Base-by-base conservation (phyloP, 2,888 invertebrate genomes). In the Anodontia alba region DNA sequence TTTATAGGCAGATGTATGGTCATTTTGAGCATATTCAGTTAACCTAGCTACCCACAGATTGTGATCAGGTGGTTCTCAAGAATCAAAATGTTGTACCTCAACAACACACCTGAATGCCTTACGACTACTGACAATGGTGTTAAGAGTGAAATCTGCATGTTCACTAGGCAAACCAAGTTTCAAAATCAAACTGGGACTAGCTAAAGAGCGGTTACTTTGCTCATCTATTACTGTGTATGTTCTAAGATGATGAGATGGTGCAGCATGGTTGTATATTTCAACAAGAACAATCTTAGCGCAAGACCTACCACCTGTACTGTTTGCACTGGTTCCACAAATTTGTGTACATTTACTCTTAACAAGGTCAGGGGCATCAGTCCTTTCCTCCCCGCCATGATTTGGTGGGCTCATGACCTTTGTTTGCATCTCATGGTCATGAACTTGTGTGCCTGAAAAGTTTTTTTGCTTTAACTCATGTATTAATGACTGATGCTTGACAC, bases 121-220 rank as follows among this genome's bases (percentile, higher is more conserved):
- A 46, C 77, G 46, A 33, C 81, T 84, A 26, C 54, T 57, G 8
- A 74, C 75, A 0, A 46, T 62, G 5, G 84, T 73, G 23, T 80
- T 69, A 1, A 86, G 62, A 8, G 80, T 68, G 46, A 82, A 82
- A 10, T 26, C 31, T 8, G 46, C 20, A 12, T 51, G n/a, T 5
- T 77, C 36, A 12, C 51, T 62, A 1, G 73, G 8, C 12, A 67
- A 29, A 31, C 67, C 51, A 7, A 86, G 80, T 10, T n/a, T 33
- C 26, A 74, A 57, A 33, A 81, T 81, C 3, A 84, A 57, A 20
- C 73, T 67, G 49, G 81, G 26, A 20, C 26, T 69, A 0, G 71
- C 83, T 17, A 83, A 38, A 1, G 83, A 73, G 1, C 73, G 38
- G 51, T 83, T 80, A 46, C 78, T 83, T 38, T 83, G 83, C 15